phyloP scores from a whole-genome alignment of 2,113 vertebrate genomes.

The Nothocercus nigrocapillus region DNA sequence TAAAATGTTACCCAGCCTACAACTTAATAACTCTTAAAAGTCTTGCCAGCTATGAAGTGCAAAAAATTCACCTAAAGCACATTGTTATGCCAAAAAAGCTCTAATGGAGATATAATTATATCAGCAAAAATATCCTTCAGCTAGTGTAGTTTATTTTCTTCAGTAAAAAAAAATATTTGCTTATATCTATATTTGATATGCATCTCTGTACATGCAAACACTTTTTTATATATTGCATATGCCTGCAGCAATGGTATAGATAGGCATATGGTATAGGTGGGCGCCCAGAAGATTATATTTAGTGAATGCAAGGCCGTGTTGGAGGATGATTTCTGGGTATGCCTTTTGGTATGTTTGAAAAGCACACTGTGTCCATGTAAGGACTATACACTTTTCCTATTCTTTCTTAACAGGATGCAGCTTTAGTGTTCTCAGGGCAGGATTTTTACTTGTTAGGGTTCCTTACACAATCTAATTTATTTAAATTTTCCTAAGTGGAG shows the following conservation, averaged over 20 bases:
- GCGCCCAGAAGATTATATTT: background rate
- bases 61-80: constrained; percentile 60
- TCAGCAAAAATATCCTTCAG: constrained; percentile 51
- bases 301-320: background rate
- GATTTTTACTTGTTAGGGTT: background rate
- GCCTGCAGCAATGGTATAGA: background rate
- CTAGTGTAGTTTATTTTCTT: constrained; percentile 7
- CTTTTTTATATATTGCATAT: background rate
- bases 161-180: constrained; percentile 23
- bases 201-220: background rate
- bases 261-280: background rate
- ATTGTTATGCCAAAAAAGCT: constrained; percentile 3
- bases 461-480: background rate
- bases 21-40: constrained; percentile 11
- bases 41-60: constrained; percentile 52
- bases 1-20: constrained; percentile 32
- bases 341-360: background rate
- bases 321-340: background rate
- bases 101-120: constrained; percentile 30
- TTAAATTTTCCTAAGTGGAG: constrained; percentile 12
- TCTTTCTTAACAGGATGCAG: background rate
- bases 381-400: background rate
- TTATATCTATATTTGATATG: background rate
- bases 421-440: background rate
- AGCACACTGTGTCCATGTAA: background rate